Evolutionary conservation across 30 jellyfish, hydroid and myxozoan species (phyloP).

Genomic region (Rhopilema esculentum): DNA sequence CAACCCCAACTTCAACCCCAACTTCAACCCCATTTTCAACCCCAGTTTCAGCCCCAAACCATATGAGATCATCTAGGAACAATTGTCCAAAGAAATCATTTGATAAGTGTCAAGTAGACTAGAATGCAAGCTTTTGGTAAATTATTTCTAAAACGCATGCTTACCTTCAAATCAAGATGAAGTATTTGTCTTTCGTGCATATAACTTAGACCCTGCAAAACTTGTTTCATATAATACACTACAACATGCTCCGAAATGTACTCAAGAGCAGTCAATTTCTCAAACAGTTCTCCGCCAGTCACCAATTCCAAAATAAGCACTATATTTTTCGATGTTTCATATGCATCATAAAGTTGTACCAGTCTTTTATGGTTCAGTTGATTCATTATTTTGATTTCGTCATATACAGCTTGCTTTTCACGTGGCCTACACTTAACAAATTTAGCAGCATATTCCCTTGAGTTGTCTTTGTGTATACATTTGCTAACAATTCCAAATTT

Average conservation of each 20-base stretch:
- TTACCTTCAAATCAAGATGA: constrained; percentile 96
- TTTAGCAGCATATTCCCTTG: constrained; percentile 94
- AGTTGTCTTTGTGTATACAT: constrained; percentile 80
- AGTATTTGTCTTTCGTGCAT: constrained; percentile 94
- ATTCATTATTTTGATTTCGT: constrained; percentile 94
- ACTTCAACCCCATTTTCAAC: too few relatives aligned
- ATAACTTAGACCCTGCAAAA: constrained; percentile 89
- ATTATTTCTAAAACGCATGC: too few relatives aligned
- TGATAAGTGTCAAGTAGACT: too few relatives aligned
- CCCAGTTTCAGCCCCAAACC: too few relatives aligned
- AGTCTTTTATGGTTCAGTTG: constrained; percentile 93
- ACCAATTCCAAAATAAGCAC: constrained; percentile 92
- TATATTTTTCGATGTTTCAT: constrained; percentile 90
- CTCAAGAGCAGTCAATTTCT: constrained; percentile 94
- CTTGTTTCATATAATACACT: constrained; percentile 98
- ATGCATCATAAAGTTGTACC: constrained; percentile 93
- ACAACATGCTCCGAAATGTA: constrained; percentile 97
- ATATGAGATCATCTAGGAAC: too few relatives aligned
- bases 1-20: too few relatives aligned
- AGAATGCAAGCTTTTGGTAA: too few relatives aligned
- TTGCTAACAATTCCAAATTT: constrained; percentile 96
- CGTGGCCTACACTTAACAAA: constrained; percentile 93
- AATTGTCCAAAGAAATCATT: too few relatives aligned
- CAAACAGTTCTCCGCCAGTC: constrained; percentile 98
- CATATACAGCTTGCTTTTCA: constrained; percentile 81